These are phyloP conservation scores for Morpho helenor DNA, from an alignment of 2,888 invertebrate species.

Conservation along the genomic window DNA sequence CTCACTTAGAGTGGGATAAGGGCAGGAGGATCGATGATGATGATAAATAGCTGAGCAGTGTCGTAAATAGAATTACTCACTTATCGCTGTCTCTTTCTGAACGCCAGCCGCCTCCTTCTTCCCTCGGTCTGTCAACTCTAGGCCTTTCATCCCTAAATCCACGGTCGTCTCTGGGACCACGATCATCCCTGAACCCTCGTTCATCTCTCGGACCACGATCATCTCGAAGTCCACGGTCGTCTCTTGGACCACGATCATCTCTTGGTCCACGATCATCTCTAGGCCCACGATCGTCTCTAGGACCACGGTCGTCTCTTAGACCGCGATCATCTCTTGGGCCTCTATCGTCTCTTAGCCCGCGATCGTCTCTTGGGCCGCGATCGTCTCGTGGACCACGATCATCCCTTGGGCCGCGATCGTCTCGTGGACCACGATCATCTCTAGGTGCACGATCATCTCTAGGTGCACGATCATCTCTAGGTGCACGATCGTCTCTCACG, in stretches of 20 bases:
- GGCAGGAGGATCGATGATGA: too few relatives aligned
- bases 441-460: conserved; percentile 20
- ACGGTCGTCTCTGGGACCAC: conserved; percentile 34
- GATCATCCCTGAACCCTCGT: conserved; percentile 33
- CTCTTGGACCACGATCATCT: conserved; percentile 33
- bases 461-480: conserved; percentile 9
- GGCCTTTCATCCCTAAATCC: conserved; percentile 28
- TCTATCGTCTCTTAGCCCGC: conserved; percentile 33
- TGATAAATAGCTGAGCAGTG: too few relatives aligned
- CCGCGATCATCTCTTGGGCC: conserved; percentile 33
- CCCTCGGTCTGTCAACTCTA: conserved; percentile 27
- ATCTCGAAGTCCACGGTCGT: conserved; percentile 27
- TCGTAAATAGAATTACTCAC: conserved; percentile 29
- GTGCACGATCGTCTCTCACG: conserved; percentile 3
- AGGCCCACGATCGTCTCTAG: neutral
- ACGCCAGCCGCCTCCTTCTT: conserved; percentile 49
- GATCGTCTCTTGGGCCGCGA: conserved; percentile 8
- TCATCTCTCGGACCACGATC: conserved; percentile 29
- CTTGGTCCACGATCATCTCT: conserved; percentile 31
- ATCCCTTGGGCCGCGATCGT: conserved; percentile 1
- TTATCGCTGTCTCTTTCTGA: conserved; percentile 40
- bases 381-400: conserved; percentile 19
- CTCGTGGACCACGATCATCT: neutral
- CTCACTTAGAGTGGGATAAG: too few relatives aligned
- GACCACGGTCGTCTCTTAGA: conserved; percentile 22